Conservation (phyloP, 2,797 vertebrate species). For the Lagorchestes hirsutus region DNA sequence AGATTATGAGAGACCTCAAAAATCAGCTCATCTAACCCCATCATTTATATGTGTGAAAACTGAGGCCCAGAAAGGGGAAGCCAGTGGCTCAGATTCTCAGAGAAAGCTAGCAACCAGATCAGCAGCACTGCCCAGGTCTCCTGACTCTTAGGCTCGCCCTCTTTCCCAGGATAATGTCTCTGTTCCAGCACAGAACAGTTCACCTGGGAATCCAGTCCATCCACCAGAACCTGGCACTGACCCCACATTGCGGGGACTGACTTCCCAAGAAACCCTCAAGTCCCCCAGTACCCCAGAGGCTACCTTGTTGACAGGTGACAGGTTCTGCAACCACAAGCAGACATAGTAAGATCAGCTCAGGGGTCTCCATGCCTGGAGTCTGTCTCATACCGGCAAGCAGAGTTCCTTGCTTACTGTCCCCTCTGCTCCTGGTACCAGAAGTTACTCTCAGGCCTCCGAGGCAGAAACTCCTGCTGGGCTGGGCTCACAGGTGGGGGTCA, state of each 20-base stretch:
- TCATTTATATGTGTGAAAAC: background rate
- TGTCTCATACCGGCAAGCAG: background rate
- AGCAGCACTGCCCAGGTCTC: background rate
- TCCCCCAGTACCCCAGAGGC: background rate
- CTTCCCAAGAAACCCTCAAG: background rate
- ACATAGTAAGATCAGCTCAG: slow-evolving; percentile 63
- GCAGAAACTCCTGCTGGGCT: background rate
- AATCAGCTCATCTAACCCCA: background rate
- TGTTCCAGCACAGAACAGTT: background rate
- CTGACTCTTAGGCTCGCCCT: background rate
- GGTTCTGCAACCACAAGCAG: slow-evolving; percentile 79
- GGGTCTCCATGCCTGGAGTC: slow-evolving; percentile 75
- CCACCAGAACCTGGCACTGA: background rate
- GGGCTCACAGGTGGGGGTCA: background rate
- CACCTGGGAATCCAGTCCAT: background rate
- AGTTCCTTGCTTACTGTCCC: background rate
- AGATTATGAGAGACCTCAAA: background rate
- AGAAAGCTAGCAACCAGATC: background rate
- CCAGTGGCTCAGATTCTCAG: background rate
- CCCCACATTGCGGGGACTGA: background rate
- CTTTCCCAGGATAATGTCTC: background rate
- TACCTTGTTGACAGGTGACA: slow-evolving; percentile 89
- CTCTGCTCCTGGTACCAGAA: background rate
- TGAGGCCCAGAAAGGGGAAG: background rate
- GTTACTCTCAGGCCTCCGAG: slow-evolving; percentile 39